Percentiles rank a stretch among this genome's conserved stretches.
Conservation (phyloP, 2,113 vertebrate genomes). For the Pelobates fuscus region DNA sequence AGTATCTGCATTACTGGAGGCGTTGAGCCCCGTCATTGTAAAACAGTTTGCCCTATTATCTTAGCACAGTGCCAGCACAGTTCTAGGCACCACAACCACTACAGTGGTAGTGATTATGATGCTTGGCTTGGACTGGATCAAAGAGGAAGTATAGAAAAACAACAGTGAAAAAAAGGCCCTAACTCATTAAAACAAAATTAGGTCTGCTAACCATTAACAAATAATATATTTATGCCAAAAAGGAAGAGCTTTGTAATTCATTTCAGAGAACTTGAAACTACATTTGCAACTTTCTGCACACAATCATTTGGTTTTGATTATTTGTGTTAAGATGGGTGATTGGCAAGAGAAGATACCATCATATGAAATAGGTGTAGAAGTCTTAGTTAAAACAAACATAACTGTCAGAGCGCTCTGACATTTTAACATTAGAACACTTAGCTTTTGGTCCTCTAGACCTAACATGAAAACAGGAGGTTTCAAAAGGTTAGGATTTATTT, state of each 20-base stretch:
- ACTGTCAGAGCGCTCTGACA: slow-evolving; percentile 10
- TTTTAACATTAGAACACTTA: background rate
- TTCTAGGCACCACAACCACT: too few relatives aligned
- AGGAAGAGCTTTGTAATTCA: background rate
- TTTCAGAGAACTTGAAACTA: background rate
- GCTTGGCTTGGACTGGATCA: too few relatives aligned
- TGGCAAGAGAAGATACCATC: slow-evolving; percentile 18
- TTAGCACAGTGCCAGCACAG: too few relatives aligned
- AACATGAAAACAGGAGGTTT: background rate
- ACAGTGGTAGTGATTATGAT: too few relatives aligned
- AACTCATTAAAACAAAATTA: too few relatives aligned
- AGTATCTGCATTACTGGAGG: too few relatives aligned
- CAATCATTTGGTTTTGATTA: background rate
- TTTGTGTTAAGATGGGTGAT: slow-evolving; percentile 4
- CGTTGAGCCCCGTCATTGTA: too few relatives aligned
- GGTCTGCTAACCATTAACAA: too few relatives aligned
- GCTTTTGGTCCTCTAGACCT: background rate
- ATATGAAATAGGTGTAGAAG: slow-evolving; percentile 1
- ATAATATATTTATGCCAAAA: too few relatives aligned
- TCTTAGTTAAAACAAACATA: slow-evolving; percentile 21
- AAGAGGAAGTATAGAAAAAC: too few relatives aligned
- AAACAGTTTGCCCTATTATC: too few relatives aligned
- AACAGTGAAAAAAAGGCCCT: too few relatives aligned
- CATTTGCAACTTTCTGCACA: background rate
- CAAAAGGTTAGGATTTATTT: background rate